Evolutionary conservation across 2,113 vertebrate genomes (phyloP), one percentile per base, ranked within the genome.

Genomic region (Bubo bubo): DNA sequence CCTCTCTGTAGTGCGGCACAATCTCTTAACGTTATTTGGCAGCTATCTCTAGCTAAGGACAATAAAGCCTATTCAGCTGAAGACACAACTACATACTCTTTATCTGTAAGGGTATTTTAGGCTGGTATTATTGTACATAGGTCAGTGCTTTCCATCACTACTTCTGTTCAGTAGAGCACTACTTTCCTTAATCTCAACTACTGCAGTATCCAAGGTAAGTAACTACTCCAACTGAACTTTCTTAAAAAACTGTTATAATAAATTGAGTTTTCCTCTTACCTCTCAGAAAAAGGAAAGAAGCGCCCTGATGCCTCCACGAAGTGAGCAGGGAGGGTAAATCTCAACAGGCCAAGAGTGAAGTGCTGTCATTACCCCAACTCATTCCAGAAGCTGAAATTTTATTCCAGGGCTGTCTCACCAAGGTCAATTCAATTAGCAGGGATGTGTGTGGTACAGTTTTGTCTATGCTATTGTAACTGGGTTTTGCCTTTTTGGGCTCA

Each of bases 251-350:
- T 71, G 10, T n/a, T 55, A 30, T 5, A 56, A 14, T 19, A 60
- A 34, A 26, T 53, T 27, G 55, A 52, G 7, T 52, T 47, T 70
- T 13, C 15, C 7, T 58, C n/a, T 32, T 41, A 49, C 5, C 14
- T 47, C 22, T 59, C 37, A 56, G 64, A 50, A 73, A 56, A 56
- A 5, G 14, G 22, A 62, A 77, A 60, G 22, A 56, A 68, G 12
- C 0, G 0, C 19, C 47, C 53, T 28, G 11, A 68, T 39, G 18
- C 24, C 6, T 62, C 6, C 5, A 3, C 2, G 3, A 18, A 32
- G 24, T 5, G 8, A 58, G 8, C 17, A 68, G 20, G 15, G 20
- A 47, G 15, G 15, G 2, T 30, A 58, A 63, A 6, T 12, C 59
- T 26, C 62, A 75, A 59, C 12, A 66, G 15, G 14, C 10, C 26